Conservation (phyloP, 2,113 vertebrate species). For the Marmota monax region DNA sequence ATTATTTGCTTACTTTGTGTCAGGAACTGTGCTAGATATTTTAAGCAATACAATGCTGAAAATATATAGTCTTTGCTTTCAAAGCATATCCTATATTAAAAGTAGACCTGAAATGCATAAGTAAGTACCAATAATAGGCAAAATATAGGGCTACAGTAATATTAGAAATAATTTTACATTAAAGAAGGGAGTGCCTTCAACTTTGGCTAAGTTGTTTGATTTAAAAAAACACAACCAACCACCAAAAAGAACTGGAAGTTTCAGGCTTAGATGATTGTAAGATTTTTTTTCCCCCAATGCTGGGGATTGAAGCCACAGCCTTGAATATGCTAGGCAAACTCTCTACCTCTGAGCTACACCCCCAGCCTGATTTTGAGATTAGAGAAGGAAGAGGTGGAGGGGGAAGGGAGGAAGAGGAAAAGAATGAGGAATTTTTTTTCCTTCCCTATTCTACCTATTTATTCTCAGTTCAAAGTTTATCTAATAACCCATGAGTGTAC, state of each 20-base stretch:
- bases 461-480: constrained; percentile 32
- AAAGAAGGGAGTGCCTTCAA: background rate
- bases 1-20: constrained; percentile 25
- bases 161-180: constrained; percentile 6
- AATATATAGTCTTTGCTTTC: constrained; percentile 49
- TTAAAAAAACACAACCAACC: background rate
- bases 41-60: constrained; percentile 17
- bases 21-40: constrained; percentile 12
- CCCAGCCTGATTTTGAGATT: no score
- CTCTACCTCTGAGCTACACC: no score
- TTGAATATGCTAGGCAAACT: no score
- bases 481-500: background rate
- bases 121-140: constrained; percentile 6
- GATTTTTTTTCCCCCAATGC: background rate
- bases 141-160: background rate
- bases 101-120: constrained; percentile 32
- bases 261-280: background rate
- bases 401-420: background rate
- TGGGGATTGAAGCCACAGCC: no score
- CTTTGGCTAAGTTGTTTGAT: background rate
- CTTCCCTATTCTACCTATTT: background rate
- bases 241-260: background rate
- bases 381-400: no score
- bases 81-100: background rate
- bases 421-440: background rate